Percentiles rank a stretch among this genome's conserved stretches.
phyloP scores from a whole-genome alignment of 2,113 vertebrate species.

The Ivindomyrus marchei region DNA sequence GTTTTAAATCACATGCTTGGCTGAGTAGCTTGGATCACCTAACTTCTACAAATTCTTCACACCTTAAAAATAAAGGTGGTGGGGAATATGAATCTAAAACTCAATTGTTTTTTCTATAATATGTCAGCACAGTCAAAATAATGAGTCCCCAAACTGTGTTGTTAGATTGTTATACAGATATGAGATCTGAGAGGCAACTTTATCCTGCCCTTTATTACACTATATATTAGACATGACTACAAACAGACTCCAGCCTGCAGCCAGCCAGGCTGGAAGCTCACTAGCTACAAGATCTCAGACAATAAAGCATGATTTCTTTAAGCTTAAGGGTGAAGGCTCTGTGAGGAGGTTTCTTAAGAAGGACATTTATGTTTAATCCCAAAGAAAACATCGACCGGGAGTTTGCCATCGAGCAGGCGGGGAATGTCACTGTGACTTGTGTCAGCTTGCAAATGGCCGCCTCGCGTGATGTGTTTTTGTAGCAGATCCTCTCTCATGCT shows the following conservation, averaged over 20 bases:
- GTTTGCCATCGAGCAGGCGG: not conserved
- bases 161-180: not conserved
- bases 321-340: not conserved
- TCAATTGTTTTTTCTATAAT: not conserved
- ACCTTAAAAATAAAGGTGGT: not conserved
- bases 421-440: too few species aligned
- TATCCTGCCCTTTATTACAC: not conserved
- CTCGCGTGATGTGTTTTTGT: not conserved
- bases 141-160: not conserved
- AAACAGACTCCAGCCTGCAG: not conserved
- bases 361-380: not conserved
- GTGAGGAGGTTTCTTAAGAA: not conserved
- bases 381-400: not conserved
- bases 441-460: not conserved
- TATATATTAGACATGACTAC: not conserved
- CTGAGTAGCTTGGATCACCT: not conserved
- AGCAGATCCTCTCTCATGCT: conserved; percentile 11
- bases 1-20: not conserved
- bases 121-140: not conserved
- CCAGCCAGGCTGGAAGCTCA: not conserved
- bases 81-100: not conserved
- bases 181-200: not conserved
- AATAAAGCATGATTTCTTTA: not conserved
- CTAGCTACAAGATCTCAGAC: not conserved
- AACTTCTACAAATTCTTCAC: not conserved